A percentile compares a stretch with the other conserved stretches of the same genome.
Conservation (phyloP, 2,113 vertebrate genomes). For the Chinchilla lanigera region DNA sequence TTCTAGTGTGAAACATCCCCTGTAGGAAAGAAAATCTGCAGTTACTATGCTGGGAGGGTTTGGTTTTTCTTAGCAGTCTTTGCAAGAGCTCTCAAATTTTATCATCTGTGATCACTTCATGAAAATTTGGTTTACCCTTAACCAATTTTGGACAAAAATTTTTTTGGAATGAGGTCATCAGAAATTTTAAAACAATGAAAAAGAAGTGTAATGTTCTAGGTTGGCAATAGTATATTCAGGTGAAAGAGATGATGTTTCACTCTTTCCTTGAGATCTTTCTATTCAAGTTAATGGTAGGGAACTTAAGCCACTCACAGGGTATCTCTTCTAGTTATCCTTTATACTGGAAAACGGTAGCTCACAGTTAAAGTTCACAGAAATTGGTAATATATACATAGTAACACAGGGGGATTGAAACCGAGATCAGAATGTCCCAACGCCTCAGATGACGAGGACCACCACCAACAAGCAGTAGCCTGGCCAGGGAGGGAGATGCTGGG, state of each 20-base stretch:
- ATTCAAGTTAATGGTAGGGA: not conserved
- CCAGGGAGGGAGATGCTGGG: no score
- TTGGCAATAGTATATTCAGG: not conserved
- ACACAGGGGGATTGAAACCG: not conserved
- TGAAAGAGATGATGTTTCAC: not conserved
- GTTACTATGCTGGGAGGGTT: fast-evolving
- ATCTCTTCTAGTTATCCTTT: not conserved
- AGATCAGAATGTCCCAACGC: fast-evolving
- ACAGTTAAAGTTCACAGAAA: not conserved
- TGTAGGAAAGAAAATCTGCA: not conserved
- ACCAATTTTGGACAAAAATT: not conserved
- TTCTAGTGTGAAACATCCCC: no score
- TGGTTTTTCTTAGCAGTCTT: not conserved
- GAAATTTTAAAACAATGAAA: not conserved
- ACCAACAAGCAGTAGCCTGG: no score
- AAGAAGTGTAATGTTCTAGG: no score
- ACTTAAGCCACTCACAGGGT: not conserved
- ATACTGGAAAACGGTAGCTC: not conserved
- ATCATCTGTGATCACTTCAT: not conserved
- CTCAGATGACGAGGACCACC: not conserved
- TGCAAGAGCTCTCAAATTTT: not conserved
- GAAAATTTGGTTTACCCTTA: not conserved
- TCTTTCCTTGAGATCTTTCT: not conserved
- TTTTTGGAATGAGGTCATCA: not conserved
- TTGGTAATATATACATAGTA: not conserved